These are phyloP conservation scores for Axea sp. DNA, from an alignment of 2,888 invertebrate species.

Conservation along the genomic window DNA sequence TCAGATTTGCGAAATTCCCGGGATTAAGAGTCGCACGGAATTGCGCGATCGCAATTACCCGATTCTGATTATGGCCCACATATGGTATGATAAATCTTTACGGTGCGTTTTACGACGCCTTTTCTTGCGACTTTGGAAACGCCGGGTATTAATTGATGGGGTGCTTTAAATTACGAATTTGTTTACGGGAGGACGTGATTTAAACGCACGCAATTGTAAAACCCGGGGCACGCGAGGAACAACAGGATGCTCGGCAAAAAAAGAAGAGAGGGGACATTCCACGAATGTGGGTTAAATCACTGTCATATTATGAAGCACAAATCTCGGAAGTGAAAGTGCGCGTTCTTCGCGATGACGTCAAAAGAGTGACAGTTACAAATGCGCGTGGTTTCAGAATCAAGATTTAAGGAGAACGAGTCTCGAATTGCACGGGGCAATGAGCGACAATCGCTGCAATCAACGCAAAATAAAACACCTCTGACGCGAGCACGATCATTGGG, in stretches of 20 bases:
- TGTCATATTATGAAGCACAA: conserved; percentile 61
- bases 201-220: conserved; percentile 21
- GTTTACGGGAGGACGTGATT: conserved; percentile 25
- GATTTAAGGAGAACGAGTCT: conserved; percentile 38
- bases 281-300: conserved; percentile 60
- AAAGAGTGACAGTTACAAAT: conserved; percentile 59
- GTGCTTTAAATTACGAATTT: conserved; percentile 5
- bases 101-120: conserved; percentile 20
- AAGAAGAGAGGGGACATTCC: conserved; percentile 51
- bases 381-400: conserved; percentile 44
- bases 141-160: conserved; percentile 24
- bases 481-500: conserved; percentile 1
- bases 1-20: conserved; percentile 9
- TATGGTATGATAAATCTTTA: conserved; percentile 35
- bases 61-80: conserved; percentile 30
- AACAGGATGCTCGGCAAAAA: conserved; percentile 51
- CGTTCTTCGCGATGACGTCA: conserved; percentile 59
- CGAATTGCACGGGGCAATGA: conserved; percentile 35
- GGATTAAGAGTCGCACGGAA: not conserved
- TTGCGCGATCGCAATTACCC: conserved; percentile 15
- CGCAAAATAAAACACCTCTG: conserved; percentile 8
- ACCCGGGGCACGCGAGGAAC: conserved; percentile 23
- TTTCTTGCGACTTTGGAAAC: conserved; percentile 21
- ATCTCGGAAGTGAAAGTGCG: conserved; percentile 63
- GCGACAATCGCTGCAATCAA: too few relatives aligned